Conservation (phyloP, 2,113 vertebrate species). For the Atrichornis clamosus region DNA sequence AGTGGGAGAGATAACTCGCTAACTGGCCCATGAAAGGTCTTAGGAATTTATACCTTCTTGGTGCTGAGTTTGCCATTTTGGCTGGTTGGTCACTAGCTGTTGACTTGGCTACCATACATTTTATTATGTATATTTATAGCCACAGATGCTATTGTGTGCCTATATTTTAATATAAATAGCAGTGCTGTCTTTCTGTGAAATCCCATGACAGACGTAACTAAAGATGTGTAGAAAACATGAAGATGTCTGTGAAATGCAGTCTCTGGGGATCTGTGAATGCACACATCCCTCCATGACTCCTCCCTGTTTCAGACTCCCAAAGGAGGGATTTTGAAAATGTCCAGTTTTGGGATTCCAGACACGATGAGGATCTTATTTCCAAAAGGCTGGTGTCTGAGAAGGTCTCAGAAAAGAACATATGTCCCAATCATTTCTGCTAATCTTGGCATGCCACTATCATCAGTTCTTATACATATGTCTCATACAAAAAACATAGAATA, state of each 20-base stretch:
- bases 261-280: neutral
- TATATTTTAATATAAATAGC: neutral
- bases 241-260: neutral
- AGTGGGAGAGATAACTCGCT: neutral
- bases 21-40: neutral
- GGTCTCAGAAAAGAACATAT: neutral
- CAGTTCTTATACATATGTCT: neutral
- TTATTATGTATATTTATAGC: neutral
- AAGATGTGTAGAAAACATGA: neutral
- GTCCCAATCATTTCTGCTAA: neutral
- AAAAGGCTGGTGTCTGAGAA: neutral
- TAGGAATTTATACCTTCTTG: neutral
- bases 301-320: neutral
- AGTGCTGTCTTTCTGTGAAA: neutral
- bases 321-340: neutral
- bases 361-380: neutral
- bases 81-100: neutral
- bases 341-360: neutral
- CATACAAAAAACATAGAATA: neutral
- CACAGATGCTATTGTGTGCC: neutral
- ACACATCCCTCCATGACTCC: neutral
- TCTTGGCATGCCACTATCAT: neutral
- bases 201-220: fast-evolving
- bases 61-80: conserved; percentile 1
- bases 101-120: neutral